Conservation (phyloP, 2,888 invertebrate genomes). For the Philereme transversata region DNA sequence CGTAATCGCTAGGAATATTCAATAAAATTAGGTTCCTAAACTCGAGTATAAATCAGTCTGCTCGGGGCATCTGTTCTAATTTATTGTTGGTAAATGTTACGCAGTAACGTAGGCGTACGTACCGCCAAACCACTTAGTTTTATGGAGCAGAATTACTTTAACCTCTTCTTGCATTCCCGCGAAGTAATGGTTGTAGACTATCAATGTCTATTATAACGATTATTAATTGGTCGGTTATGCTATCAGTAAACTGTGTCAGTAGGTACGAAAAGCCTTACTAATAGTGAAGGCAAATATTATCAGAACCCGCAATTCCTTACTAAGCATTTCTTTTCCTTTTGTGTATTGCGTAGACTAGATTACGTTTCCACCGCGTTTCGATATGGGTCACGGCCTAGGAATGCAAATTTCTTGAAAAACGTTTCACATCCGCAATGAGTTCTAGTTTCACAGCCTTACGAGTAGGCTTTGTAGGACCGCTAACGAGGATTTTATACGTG, state of each 20-base stretch:
- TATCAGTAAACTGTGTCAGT: background rate
- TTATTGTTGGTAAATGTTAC: conserved; percentile 44
- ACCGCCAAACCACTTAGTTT: conserved; percentile 34
- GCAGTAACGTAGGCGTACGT: conserved; percentile 34
- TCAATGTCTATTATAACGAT: conserved; percentile 2
- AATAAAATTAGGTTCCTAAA: conserved; percentile 38
- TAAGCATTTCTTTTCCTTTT: conserved; percentile 17
- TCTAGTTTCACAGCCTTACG: conserved; percentile 22
- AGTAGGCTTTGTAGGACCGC: conserved; percentile 22
- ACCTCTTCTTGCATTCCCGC: conserved; percentile 19
- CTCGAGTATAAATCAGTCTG: conserved; percentile 49
- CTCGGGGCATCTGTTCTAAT: conserved; percentile 53
- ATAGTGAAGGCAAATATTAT: conserved; percentile 2
- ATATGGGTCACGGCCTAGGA: conserved; percentile 48
- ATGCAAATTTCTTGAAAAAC: conserved; percentile 63
- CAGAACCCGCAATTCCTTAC: conserved; percentile 13
- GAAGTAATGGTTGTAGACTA: conserved; percentile 4
- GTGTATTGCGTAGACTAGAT: conserved; percentile 41
- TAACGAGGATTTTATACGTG: conserved; percentile 31
- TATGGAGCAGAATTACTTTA: conserved; percentile 36
- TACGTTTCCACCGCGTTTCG: conserved; percentile 49
- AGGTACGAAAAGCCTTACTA: background rate
- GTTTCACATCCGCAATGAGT: conserved; percentile 46
- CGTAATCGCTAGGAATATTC: conserved; percentile 32
- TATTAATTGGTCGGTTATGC: conserved; percentile 5